Evolutionary conservation across 2,113 vertebrate genomes (phyloP).

Genomic region (Thunnus thynnus): DNA sequence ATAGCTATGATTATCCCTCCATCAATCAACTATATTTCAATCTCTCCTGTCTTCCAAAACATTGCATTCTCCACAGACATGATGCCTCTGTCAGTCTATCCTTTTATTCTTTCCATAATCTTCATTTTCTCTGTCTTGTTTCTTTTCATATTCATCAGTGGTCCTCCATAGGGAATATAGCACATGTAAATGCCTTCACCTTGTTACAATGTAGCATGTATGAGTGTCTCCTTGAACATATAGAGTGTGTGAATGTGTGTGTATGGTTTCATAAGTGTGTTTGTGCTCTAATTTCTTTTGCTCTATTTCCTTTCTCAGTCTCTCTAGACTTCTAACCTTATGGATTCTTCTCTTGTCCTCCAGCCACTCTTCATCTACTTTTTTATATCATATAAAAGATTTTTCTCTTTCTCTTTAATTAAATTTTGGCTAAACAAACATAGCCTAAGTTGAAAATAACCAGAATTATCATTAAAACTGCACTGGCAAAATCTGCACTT

Average conservation of each 20-base stretch:
- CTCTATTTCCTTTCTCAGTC: background rate
- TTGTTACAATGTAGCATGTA: background rate
- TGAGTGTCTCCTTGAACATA: slow-evolving; percentile 14
- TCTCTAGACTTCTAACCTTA: background rate
- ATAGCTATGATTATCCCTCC: slow-evolving; percentile 34
- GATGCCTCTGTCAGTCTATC: slow-evolving; percentile 9
- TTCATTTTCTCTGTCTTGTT: slow-evolving; percentile 5
- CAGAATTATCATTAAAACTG: background rate
- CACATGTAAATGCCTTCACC: slow-evolving; percentile 18
- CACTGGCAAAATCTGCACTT: background rate
- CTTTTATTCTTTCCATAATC: slow-evolving; percentile 11
- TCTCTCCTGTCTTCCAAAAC: slow-evolving; percentile 40
- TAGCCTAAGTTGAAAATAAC: background rate
- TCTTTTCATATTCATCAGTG: slow-evolving; percentile 6
- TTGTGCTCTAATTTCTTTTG: background rate
- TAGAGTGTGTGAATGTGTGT: background rate
- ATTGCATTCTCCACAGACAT: background rate
- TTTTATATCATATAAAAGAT: background rate
- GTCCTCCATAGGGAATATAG: background rate
- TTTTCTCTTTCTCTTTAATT: background rate
- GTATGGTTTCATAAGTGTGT: background rate
- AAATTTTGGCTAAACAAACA: background rate
- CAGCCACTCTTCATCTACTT: background rate
- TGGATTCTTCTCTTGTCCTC: background rate
- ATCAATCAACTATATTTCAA: slow-evolving; percentile 29